A percentile compares a stretch with the other conserved stretches of the same genome.
Conservation (phyloP, 1,140 invertebrate species). For the Orius insidiosus region DNA sequence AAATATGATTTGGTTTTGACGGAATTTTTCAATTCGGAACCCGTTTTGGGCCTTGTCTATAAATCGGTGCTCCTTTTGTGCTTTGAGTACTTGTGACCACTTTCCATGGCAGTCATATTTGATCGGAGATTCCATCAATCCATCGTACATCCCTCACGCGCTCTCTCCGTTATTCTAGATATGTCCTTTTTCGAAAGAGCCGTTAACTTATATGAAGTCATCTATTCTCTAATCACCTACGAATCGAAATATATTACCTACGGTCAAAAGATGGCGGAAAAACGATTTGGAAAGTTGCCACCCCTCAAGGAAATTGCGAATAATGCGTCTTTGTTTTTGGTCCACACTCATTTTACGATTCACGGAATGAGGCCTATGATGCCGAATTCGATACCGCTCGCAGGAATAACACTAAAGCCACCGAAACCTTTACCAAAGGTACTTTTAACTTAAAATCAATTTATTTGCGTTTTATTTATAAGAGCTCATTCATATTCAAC, state of each 20-base stretch:
- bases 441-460: conserved; percentile 11
- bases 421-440: conserved; percentile 35
- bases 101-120: conserved; percentile 38
- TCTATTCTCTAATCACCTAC: background rate
- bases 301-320: conserved; percentile 35
- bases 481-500: too few species aligned
- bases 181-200: conserved; percentile 35
- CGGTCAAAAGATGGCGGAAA: conserved; percentile 20
- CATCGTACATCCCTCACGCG: conserved; percentile 36
- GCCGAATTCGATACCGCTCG: conserved; percentile 43
- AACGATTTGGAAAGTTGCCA: conserved; percentile 35
- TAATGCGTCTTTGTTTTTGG: conserved; percentile 39
- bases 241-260: conserved; percentile 19
- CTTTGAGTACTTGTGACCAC: background rate
- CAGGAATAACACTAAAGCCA: conserved; percentile 30
- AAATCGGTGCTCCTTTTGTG: conserved; percentile 17
- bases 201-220: conserved; percentile 26
- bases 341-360: conserved; percentile 27
- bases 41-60: conserved; percentile 17
- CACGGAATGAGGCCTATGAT: conserved; percentile 22
- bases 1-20: conserved; percentile 20
- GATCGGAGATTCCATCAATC: conserved; percentile 37
- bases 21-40: conserved; percentile 19
- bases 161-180: conserved; percentile 28
- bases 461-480: too few species aligned